Conservation (phyloP, 1,140 invertebrate species). For the Hypothenemus hampei region DNA sequence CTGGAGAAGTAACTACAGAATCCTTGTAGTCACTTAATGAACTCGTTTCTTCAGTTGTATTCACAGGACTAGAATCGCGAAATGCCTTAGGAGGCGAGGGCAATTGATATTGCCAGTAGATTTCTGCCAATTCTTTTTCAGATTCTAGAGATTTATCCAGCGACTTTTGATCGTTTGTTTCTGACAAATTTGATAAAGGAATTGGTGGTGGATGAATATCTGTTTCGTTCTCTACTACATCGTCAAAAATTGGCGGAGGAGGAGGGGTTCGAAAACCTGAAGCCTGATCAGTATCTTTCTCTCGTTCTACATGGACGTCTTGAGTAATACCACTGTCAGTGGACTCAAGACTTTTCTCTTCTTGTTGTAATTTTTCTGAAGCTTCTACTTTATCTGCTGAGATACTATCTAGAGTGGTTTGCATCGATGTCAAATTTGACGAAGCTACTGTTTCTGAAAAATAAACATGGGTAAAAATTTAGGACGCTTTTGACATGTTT, state of each 20-base stretch:
- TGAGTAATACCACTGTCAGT: slow-evolving; percentile 31
- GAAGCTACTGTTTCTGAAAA: slow-evolving; percentile 31
- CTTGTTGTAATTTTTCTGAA: neutral
- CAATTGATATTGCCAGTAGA: slow-evolving; percentile 59
- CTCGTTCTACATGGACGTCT: slow-evolving; percentile 9
- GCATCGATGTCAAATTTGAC: slow-evolving; percentile 13
- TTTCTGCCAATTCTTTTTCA: slow-evolving; percentile 28
- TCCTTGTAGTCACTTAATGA: slow-evolving; percentile 32
- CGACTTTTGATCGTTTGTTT: neutral
- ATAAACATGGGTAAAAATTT: no score
- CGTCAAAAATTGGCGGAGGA: slow-evolving; percentile 20
- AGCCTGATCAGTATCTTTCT: slow-evolving; percentile 3
- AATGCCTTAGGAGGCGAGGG: slow-evolving; percentile 60
- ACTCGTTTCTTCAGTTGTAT: slow-evolving; percentile 35
- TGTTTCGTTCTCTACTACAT: neutral
- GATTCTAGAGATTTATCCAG: no score
- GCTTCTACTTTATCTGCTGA: slow-evolving; percentile 5
- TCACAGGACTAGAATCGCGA: slow-evolving; percentile 47
- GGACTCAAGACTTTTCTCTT: slow-evolving; percentile 27
- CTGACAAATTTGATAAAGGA: neutral
- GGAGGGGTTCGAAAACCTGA: slow-evolving; percentile 17
- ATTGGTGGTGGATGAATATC: neutral
- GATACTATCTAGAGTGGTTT: slow-evolving; percentile 18
- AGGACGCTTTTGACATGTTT: no score
- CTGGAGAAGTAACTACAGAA: slow-evolving; percentile 42